Conservation (phyloP, 1,140 invertebrate species). For the Ceratina australensis region DNA sequence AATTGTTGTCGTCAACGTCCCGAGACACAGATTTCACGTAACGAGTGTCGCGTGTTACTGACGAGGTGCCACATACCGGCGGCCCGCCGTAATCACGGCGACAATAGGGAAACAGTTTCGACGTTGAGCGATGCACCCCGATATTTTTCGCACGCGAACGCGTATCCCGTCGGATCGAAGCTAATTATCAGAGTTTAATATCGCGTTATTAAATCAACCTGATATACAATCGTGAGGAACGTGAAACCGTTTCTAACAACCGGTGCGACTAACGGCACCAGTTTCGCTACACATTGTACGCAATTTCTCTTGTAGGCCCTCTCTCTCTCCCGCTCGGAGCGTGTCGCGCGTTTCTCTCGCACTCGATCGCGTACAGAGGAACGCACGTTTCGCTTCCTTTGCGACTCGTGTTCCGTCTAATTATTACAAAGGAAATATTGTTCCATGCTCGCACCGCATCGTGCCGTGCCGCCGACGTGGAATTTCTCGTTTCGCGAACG, state of each 20-base stretch:
- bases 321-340: constrained; percentile 16
- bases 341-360: constrained; percentile 40
- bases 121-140: background rate
- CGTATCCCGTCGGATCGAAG: background rate
- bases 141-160: background rate
- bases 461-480: background rate
- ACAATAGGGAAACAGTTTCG: constrained; percentile 1
- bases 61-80: background rate
- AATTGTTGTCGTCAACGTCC: constrained; percentile 29
- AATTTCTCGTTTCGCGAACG: background rate
- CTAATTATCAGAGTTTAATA: constrained; percentile 39
- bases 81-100: too few relatives aligned
- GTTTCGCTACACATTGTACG: constrained; percentile 35
- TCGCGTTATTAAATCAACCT: constrained; percentile 19
- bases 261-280: constrained; percentile 21
- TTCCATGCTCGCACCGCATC: constrained; percentile 5
- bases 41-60: constrained; percentile 13
- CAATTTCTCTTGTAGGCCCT: constrained; percentile 31
- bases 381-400: constrained; percentile 12
- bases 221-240: background rate
- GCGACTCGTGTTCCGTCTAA: constrained; percentile 37
- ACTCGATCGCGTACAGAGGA: constrained; percentile 8
- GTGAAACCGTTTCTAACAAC: constrained; percentile 26
- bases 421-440: constrained; percentile 45
- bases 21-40: constrained; percentile 21